These are phyloP conservation scores for Hydriomena furcata DNA, from an alignment of 2,888 invertebrate species.

Conservation along the genomic window DNA sequence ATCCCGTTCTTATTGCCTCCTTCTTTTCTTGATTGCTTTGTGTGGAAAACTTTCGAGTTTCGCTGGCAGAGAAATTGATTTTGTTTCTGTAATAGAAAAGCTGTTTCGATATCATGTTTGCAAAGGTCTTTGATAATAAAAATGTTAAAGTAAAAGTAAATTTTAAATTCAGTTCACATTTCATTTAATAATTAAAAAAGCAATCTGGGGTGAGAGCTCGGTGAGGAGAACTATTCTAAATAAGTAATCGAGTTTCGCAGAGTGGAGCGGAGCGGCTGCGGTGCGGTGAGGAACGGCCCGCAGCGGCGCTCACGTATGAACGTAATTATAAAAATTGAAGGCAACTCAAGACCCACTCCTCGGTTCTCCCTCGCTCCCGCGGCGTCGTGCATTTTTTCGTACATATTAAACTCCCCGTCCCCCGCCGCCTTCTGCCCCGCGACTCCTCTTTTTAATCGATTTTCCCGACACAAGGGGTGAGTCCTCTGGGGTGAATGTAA, in stretches of 20 bases:
- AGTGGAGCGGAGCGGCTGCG: conserved; percentile 39
- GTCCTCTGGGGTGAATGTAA: conserved; percentile 84
- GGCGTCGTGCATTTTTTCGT: conserved; percentile 83
- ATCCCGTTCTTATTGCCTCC: conserved; percentile 81
- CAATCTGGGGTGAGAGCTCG: conserved; percentile 53
- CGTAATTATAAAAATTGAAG: conserved; percentile 84
- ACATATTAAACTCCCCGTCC: conserved; percentile 79
- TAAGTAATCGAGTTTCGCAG: conserved; percentile 57
- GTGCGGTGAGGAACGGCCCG: conserved; percentile 41
- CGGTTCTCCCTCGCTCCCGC: conserved; percentile 74
- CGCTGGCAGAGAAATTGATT: conserved; percentile 75
- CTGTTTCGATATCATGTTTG: conserved; percentile 40
- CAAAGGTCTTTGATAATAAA: conserved; percentile 10
- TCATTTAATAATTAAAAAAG: conserved; percentile 60
- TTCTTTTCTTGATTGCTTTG: conserved; percentile 79
- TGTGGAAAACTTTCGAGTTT: conserved; percentile 75
- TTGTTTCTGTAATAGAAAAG: conserved; percentile 66
- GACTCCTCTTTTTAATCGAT: conserved; percentile 84
- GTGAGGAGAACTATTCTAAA: conserved; percentile 63
- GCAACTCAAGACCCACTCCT: conserved; percentile 72
- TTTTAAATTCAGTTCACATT: conserved; percentile 39
- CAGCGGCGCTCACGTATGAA: conserved; percentile 85
- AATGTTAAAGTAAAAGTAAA: conserved; percentile 4
- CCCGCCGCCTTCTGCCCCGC: conserved; percentile 69
- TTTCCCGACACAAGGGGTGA: conserved; percentile 84